Base-by-base conservation (phyloP, 2,113 vertebrate species). In the Vulpes vulpes region DNA sequence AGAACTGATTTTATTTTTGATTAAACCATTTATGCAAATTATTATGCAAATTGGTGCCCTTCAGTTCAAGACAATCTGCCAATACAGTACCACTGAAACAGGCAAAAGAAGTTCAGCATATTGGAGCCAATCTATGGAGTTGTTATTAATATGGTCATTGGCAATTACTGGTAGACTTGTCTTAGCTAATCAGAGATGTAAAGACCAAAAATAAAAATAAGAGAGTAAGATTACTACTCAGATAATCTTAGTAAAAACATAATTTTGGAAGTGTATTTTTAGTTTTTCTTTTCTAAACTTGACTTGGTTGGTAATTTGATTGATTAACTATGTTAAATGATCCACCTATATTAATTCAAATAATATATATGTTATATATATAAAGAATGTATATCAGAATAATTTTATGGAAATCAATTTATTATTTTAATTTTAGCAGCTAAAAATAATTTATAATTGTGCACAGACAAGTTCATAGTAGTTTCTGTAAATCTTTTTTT, bases 1-100 rank as follows among this genome's bases (percentile, higher is more conserved):
- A 76, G 51, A 74, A 80, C 64, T 95, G 67, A 87, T 97, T 96
- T 96, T 97, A 96, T 95, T 97, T 98, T 96, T 96, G 2, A 95
- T 95, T 98, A 97, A 93, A 88, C 9, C 19, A 49, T 90, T 94
- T 94, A 95, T 92, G 91, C 49, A 85, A 76, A 94, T 97, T 83
- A 95, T 38, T 78, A 90, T 89, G 83, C 51, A 97, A 97, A 97
- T 96, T 3, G 1, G 16, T 93, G 80, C 49, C 85, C 76, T 94
- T 74, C 51, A 27, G 80, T 84, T 91, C 67, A 96, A 92, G 67
- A 65, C 59, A 97, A 94, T 94, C 95, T 97, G 91, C 25, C 89
- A 92, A 43, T 91, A 84, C 8, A 73, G 12, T 80, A 78, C 19
- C 49, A 67, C 49, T 69, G 73, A 94, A 94, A 92, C n/a, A 90